Percentiles rank a stretch among this genome's conserved stretches.
These are phyloP conservation scores for Drosophila paracracens DNA, from an alignment of 2,888 invertebrate species.

Conservation along the genomic window DNA sequence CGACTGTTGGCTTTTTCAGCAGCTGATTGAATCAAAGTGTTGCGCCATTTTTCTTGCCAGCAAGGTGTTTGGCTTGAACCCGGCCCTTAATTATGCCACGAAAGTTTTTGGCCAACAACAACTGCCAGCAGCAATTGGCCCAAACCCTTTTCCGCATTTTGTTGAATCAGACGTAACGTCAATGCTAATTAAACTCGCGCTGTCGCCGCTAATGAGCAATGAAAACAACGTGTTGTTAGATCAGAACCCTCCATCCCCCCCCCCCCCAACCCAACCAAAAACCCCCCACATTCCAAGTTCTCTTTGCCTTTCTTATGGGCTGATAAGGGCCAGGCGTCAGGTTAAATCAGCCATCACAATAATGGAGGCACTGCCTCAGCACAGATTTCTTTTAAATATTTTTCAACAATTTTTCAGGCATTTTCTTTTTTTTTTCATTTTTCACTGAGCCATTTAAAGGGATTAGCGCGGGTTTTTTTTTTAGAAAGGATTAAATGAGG, in stretches of 20 bases:
- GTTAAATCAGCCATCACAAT: constrained; percentile 83
- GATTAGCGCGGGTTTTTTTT: constrained; percentile 57
- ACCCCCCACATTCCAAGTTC: background rate
- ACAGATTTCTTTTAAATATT: constrained; percentile 75
- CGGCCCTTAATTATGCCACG: constrained; percentile 39
- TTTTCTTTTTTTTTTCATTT: constrained; percentile 26
- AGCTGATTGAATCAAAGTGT: constrained; percentile 76
- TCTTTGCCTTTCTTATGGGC: constrained; percentile 42
- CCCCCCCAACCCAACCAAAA: background rate
- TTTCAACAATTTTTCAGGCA: constrained; percentile 63
- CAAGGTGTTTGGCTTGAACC: constrained; percentile 60
- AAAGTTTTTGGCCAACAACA: constrained; percentile 44
- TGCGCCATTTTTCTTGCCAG: constrained; percentile 60
- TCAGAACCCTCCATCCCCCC: constrained; percentile 7
- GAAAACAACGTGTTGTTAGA: constrained; percentile 83
- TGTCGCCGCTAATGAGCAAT: constrained; percentile 83
- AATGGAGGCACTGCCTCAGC: constrained; percentile 76
- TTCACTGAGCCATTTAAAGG: constrained; percentile 66
- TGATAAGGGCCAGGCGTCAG: constrained; percentile 77
- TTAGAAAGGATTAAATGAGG: constrained; percentile 52
- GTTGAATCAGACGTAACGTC: constrained; percentile 66
- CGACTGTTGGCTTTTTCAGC: constrained; percentile 14
- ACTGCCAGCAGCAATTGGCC: constrained; percentile 67
- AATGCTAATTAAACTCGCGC: constrained; percentile 81
- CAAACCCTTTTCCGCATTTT: constrained; percentile 55